Percentiles rank a stretch among this genome's conserved stretches.
phyloP scores from a whole-genome alignment of 2,888 invertebrate genomes.

The Zhengitettix transpicula region DNA sequence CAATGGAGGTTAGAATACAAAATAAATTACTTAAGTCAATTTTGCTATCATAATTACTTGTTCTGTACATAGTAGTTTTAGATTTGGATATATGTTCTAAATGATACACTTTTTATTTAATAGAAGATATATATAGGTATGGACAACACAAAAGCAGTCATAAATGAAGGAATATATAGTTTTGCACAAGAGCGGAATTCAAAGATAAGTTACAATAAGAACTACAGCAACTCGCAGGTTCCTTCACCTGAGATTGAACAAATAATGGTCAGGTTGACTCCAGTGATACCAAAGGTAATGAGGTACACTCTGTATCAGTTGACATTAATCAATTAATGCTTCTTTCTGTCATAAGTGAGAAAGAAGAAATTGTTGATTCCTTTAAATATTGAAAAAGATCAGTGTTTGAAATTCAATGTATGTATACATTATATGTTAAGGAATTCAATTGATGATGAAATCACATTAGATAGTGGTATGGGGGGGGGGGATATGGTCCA shows the following conservation, averaged over 20 bases:
- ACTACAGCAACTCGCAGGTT: slow-evolving; percentile 10
- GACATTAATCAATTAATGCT: too few relatives aligned
- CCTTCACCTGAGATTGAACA: slow-evolving; percentile 16
- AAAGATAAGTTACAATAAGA: neutral
- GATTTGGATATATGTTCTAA: neutral
- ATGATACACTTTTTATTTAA: neutral
- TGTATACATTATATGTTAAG: too few relatives aligned
- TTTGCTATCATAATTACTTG: too few relatives aligned
- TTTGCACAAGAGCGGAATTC: slow-evolving; percentile 26
- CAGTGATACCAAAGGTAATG: slow-evolving; percentile 62
- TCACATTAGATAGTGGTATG: too few relatives aligned
- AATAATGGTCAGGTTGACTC: slow-evolving; percentile 40
- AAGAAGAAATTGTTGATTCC: too few relatives aligned
- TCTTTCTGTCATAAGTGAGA: too few relatives aligned
- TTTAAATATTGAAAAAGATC: too few relatives aligned
- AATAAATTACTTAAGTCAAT: too few relatives aligned
- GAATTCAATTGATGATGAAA: too few relatives aligned
- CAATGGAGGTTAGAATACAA: slow-evolving; percentile 38
- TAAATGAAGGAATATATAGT: slow-evolving; percentile 40
- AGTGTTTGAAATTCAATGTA: too few relatives aligned
- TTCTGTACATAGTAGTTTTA: neutral
- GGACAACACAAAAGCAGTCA: slow-evolving; percentile 36
- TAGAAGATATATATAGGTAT: slow-evolving; percentile 27
- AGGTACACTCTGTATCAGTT: neutral
- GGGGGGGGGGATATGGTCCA: too few relatives aligned